Evolutionary conservation across 2,113 vertebrate species (phyloP), one percentile per base, ranked within the genome.

Genomic region (Verasper variegatus): DNA sequence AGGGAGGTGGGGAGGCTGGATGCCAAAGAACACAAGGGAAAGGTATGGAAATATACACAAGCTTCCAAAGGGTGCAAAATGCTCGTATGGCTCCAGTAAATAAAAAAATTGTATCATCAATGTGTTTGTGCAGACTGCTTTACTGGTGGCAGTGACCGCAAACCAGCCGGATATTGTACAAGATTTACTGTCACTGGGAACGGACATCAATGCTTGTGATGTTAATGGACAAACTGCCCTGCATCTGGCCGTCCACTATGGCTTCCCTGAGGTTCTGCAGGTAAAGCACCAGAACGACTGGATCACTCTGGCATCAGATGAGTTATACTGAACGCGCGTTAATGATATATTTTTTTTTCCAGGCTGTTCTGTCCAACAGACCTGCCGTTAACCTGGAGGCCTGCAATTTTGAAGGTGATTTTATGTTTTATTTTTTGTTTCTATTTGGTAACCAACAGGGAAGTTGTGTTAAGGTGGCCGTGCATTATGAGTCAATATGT

Each of bases 1-100:
- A 86, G 89, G 72, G 87, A 86, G 0, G 86, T 94, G 1, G 93
- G 91, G 18, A 87, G 65, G 20, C 90, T 97, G 47, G 96, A 97
- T 57, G 90, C 95, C 71, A 96, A 94, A 81, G 97, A 97, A 58
- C 97, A 97, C 86, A 95, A 95, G 85, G 97, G 97, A 70, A 97
- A 97, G 95, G 97, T 97, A 80, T 72, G 21, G 81, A 18, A 31
- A 51, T 56, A 61, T 26, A 60, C 1, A 1, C 0, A 4, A 58
- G 69, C 15, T 67, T 26, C 11, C n/a, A 51, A 42, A 63, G 2
- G 49, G 17, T 52, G 24, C 11, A 56, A 26, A 71, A 47, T 15
- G 3, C 26, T 54, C 11, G 23, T 58, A 45, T 59, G 8, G 3
- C 35, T 26, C 37, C 51, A 21, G 18, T 62, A n/a, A 49, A 55